Evolutionary conservation across 2,113 vertebrate species (phyloP), one percentile per base, ranked within the genome.

Genomic region (Myrmecophaga tridactyla): DNA sequence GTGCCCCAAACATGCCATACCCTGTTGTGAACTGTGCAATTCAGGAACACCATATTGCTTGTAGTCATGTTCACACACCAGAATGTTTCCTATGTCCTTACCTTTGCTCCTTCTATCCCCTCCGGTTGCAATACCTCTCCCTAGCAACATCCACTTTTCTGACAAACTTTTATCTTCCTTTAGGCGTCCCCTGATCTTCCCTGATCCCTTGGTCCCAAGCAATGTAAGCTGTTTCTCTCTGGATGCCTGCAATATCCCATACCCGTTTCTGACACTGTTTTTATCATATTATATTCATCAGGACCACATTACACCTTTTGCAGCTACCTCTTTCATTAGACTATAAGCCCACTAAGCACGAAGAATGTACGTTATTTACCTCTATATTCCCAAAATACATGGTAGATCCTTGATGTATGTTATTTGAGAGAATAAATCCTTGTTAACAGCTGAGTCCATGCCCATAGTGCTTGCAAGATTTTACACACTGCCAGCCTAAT

Each of bases 1-100:
- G 17, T 3, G 29, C 73, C 4, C 7, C 0, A 48, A 20, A 82
- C 1, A 2, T 27, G 20, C n/a, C 15, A 58, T 0, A 6, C 3
- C 2, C 25, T 12, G 9, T 21, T 73, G 58, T 31, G 36, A 56
- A 31, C 11, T 23, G 13, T 53, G 48, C 36, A 78, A n/a, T 86
- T 8, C 0, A 39, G 21, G 77, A 76, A 83, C 6, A 21, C 15
- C 20, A 53, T 86, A 18, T 31, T 72, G 20, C 41, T 43, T 56
- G 8, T 21, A 67, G 21, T 53, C 18, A 21, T 13, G 23, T 39
- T 4, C 6, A 20, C 76, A n/a, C n/a, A n/a, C n/a, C n/a, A n/a
- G n/a, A n/a, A n/a, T n/a, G n/a, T n/a, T n/a, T n/a, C n/a, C n/a
- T n/a, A n/a, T n/a, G n/a, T n/a, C n/a, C n/a, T n/a, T n/a, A n/a